These are phyloP conservation scores for Nebria salina DNA, from an alignment of 2,888 invertebrate species.

Conservation along the genomic window DNA sequence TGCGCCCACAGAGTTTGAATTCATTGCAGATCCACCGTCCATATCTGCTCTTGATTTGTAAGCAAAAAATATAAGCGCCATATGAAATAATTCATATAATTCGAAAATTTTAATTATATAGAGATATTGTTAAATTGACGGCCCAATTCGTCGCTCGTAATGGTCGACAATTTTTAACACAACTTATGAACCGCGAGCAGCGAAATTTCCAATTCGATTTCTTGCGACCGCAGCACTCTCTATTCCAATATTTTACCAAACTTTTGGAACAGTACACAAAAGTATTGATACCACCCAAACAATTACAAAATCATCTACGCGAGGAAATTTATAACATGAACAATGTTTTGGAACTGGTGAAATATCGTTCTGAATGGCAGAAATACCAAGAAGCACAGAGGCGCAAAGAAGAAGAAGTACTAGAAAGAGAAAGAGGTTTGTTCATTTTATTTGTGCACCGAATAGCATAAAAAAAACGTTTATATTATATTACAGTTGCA, in stretches of 20 bases:
- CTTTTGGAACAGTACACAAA: conserved; percentile 98
- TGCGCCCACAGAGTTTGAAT: conserved; percentile 92
- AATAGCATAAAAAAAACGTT: neutral
- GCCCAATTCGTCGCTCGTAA: conserved; percentile 99
- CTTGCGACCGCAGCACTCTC: conserved; percentile 95
- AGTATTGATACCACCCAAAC: conserved; percentile 94
- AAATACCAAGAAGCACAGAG: conserved; percentile 93
- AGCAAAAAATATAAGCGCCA: conserved; percentile 56
- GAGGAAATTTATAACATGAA: conserved; percentile 78
- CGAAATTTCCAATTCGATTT: conserved; percentile 99
- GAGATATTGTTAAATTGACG: conserved; percentile 96
- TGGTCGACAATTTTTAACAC: conserved; percentile 96
- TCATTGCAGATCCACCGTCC: conserved; percentile 96
- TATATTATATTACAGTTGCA: conserved; percentile 67
- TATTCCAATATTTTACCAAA: conserved; percentile 98
- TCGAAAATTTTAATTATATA: conserved; percentile 58
- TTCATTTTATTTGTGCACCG: conserved; percentile 25
- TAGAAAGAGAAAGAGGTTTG: conserved; percentile 88
- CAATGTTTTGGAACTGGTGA: conserved; percentile 85
- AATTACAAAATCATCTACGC: conserved; percentile 79
- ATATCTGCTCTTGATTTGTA: conserved; percentile 96
- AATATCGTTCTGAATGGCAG: conserved; percentile 96
- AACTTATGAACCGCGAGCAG: conserved; percentile 98
- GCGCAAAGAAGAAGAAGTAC: conserved; percentile 92
- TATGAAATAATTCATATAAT: neutral